These are phyloP conservation scores for Numenius arquata DNA, from an alignment of 2,113 vertebrate species.

Conservation along the genomic window DNA sequence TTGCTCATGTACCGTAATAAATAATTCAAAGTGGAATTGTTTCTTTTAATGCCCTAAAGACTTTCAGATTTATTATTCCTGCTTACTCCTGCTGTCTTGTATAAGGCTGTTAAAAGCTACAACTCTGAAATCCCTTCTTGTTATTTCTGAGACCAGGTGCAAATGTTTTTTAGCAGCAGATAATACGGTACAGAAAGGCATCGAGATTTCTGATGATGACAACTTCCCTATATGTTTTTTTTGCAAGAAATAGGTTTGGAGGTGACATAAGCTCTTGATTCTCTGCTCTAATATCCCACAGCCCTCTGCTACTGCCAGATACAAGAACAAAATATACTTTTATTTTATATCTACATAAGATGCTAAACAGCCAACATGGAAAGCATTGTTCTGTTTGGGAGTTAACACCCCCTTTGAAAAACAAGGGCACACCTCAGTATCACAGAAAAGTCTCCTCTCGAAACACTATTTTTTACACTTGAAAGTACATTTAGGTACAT, in stretches of 20 bases:
- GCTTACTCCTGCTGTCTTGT: not conserved
- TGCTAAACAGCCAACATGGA: not conserved
- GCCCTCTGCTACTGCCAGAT: not conserved
- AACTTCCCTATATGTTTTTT: not conserved
- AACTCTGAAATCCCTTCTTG: not conserved
- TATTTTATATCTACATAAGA: not conserved
- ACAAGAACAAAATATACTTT: not conserved
- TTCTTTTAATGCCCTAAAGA: not conserved
- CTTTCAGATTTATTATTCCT: conserved; percentile 27
- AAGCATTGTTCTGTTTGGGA: not conserved
- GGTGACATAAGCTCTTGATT: not conserved
- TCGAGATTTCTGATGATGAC: not conserved
- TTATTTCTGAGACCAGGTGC: not conserved
- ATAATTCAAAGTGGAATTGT: not conserved
- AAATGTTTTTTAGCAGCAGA: not conserved
- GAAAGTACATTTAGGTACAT: not conserved
- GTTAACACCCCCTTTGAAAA: not conserved
- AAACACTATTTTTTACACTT: not conserved
- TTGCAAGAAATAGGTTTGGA: not conserved
- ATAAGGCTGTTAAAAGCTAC: not conserved
- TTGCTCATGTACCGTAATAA: not conserved
- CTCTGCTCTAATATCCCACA: not conserved
- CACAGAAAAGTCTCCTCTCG: not conserved
- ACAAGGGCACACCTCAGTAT: not conserved
- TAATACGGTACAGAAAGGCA: not conserved